A percentile compares a stretch with the other conserved stretches of the same genome.
Conservation (phyloP, 2,797 vertebrate species). For the Schizothorax lantsangensis region DNA sequence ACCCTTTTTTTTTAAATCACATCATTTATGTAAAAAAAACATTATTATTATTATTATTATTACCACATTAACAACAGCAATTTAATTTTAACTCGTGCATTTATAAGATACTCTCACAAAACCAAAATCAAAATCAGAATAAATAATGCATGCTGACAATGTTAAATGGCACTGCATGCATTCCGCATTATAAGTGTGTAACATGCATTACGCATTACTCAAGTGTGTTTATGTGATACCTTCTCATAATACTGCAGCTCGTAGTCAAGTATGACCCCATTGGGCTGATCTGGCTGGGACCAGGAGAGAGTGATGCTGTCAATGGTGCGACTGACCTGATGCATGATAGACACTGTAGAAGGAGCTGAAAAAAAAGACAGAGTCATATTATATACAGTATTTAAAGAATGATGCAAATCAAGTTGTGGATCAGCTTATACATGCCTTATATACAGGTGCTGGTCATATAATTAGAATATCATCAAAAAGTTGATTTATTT, state of each 20-base stretch:
- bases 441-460: conserved; percentile 20
- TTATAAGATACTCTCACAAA: conserved; percentile 3
- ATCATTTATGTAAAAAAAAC: no score
- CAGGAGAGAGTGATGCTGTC: conserved; percentile 97
- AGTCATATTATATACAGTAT: conserved; percentile 6
- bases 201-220: not conserved
- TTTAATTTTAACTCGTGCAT: not conserved
- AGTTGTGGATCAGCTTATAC: not conserved
- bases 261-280: conserved; percentile 97
- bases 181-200: conserved; percentile 1
- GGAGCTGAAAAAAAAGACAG: conserved; percentile 78
- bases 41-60: not conserved
- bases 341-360: conserved; percentile 96
- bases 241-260: conserved; percentile 97
- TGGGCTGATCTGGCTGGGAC: conserved; percentile 98
- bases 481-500: no score
- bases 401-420: conserved; percentile 14
- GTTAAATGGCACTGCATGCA: conserved; percentile 13
- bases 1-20: not conserved
- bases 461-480: no score
- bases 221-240: conserved; percentile 75
- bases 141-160: conserved; percentile 12
- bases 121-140: no score
- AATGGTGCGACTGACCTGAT: conserved; percentile 95
- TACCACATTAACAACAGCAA: not conserved